Evolutionary conservation across 1,140 invertebrate species (phyloP), one percentile per base, ranked within the genome.

Genomic region (Drosophila ogumai): DNA sequence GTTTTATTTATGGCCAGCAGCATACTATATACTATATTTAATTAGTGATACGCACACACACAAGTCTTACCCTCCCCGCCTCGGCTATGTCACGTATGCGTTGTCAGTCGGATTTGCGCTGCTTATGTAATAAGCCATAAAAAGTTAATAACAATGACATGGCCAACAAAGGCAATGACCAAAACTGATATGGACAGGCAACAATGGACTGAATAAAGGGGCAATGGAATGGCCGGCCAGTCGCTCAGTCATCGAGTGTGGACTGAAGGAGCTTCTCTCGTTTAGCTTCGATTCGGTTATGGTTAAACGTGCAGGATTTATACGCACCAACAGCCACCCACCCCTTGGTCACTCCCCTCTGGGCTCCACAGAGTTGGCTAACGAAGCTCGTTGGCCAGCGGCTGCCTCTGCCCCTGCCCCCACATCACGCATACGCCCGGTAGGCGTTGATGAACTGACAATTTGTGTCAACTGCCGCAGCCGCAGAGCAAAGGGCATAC

Each of bases 391-490:
- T 50, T 71, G 57, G 64, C 63, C 59, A 58, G 46, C 59, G 55
- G 52, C 77, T 46, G 49, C 19, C 47, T 41, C 59, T 44, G 28
- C 22, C 44, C 6, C 19, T 44, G 44, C 46, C 25, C 43, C 32
- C 79, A 79, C 52, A 88, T 82, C 64, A 77, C 85, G 61, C 77
- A 90, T 81, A 80, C 84, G 81, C 69, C 81, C 81, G 78, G 85
- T 90, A 90, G 85, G 85, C 85, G 85, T 90, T 90, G 85, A 90
- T 90, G 85, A 90, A 90, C 85, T 90, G 85, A 90, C 85, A 90
- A 90, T 90, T 90, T 90, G 85, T 90, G 85, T 90, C 85, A 90
- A 90, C 85, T 88, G 85, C 69, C 74, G 31, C 65, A 52, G 85
- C 85, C 80, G 63, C 84, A 74, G 75, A 79, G 84, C 73, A 88